phyloP scores from a whole-genome alignment of 2,113 vertebrate species.

The Urocitellus parryii region DNA sequence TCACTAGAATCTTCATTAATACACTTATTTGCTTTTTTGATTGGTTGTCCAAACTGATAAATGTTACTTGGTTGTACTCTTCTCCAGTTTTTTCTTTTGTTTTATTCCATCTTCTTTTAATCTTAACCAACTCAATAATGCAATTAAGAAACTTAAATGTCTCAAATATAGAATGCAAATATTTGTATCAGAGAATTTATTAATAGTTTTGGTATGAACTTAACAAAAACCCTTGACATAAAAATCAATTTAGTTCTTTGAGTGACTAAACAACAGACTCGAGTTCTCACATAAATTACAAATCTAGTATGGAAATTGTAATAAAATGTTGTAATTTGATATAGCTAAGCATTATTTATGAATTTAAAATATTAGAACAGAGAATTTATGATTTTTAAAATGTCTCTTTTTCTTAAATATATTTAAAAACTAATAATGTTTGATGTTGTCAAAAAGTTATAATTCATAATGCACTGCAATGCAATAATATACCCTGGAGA shows the following conservation, averaged over 20 bases:
- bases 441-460: background rate
- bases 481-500: too few relatives aligned
- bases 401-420: background rate
- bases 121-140: background rate
- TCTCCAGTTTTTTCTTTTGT: too few relatives aligned
- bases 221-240: background rate
- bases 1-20: background rate
- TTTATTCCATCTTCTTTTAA: background rate
- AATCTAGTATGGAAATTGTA: background rate
- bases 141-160: background rate
- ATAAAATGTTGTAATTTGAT: background rate
- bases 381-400: background rate
- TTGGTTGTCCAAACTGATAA: background rate
- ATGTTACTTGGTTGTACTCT: background rate
- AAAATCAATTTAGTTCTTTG: background rate
- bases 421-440: background rate
- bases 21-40: background rate
- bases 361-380: background rate
- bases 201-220: background rate
- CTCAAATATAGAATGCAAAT: background rate
- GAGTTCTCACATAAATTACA: background rate
- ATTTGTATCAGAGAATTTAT: background rate
- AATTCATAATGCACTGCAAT: background rate
- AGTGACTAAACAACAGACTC: background rate
- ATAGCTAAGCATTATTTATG: background rate